These are phyloP conservation scores for Loxodonta africana DNA, from an alignment of 2,113 vertebrate species.

Conservation along the genomic window DNA sequence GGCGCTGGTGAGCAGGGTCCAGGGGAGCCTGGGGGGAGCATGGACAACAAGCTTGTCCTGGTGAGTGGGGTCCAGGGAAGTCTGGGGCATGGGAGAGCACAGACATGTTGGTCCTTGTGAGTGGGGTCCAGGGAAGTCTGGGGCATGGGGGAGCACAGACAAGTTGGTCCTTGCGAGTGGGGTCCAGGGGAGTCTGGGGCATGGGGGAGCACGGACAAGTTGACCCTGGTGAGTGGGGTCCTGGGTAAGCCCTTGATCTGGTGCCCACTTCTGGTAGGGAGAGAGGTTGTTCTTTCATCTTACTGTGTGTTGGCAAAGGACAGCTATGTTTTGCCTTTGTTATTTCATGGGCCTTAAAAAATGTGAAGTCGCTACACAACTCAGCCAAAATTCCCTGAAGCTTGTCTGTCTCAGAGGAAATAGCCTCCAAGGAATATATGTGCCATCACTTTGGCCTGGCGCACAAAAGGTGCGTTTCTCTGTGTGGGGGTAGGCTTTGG, in stretches of 20 bases:
- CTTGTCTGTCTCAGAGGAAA: too few species aligned
- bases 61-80: slow-evolving; percentile 79
- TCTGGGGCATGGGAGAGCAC: accelerated
- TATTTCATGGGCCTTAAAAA: neutral
- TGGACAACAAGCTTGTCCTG: slow-evolving; percentile 86
- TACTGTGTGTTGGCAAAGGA: neutral
- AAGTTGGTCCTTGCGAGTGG: neutral
- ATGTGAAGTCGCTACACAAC: too few species aligned
- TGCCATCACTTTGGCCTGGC: neutral
- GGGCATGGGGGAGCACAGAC: neutral
- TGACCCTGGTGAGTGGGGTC: slow-evolving; percentile 88
- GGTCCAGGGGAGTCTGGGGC: neutral
- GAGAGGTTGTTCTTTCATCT: too few species aligned
- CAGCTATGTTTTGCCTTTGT: neutral
- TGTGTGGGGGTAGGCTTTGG: neutral
- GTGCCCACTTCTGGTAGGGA: neutral
- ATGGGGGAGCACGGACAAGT: slow-evolving; percentile 64
- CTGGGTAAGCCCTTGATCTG: neutral
- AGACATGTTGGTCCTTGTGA: slow-evolving; percentile 79
- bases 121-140: neutral
- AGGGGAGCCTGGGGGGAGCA: neutral
- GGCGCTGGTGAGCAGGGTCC: too few species aligned
- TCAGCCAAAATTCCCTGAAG: neutral
- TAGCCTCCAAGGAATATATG: neutral
- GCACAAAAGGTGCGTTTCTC: neutral